Conservation (phyloP, 2,888 invertebrate species). For the Trachelus iudaicus region DNA sequence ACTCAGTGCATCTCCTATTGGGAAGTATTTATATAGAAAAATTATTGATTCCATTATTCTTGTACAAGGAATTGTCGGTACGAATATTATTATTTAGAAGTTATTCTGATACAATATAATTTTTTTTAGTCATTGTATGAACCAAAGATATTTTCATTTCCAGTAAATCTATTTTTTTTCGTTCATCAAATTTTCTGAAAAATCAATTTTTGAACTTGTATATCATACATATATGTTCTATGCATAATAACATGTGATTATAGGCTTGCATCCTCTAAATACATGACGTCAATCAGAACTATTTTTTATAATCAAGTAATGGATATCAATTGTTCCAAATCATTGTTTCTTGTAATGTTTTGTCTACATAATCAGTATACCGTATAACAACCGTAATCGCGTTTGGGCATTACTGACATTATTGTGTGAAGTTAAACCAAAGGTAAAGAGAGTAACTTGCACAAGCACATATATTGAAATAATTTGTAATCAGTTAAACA, state of each 20-base stretch:
- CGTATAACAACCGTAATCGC: neutral
- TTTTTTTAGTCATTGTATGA: neutral
- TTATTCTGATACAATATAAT: neutral
- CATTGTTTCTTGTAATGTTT: neutral
- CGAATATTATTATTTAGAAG: neutral
- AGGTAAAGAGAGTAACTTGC: slow-evolving; percentile 2
- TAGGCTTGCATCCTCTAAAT: neutral
- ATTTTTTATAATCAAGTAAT: slow-evolving; percentile 13
- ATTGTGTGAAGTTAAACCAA: slow-evolving; percentile 16
- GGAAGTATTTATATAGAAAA: neutral
- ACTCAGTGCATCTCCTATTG: neutral
- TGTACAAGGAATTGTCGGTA: neutral
- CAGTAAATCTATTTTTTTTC: neutral
- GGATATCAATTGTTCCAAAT: neutral
- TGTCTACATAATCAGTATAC: neutral
- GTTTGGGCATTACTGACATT: slow-evolving; percentile 5
- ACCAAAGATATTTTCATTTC: neutral
- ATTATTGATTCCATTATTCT: neutral
- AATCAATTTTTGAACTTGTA: neutral
- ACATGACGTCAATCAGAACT: slow-evolving; percentile 9
- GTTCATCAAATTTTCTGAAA: neutral
- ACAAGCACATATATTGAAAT: slow-evolving; percentile 1
- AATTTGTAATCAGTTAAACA: neutral
- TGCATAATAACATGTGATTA: no score
- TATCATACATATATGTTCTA: no score